Evolutionary conservation across 2,888 invertebrate genomes (phyloP).

Genomic region (Drosophila gaucha): DNA sequence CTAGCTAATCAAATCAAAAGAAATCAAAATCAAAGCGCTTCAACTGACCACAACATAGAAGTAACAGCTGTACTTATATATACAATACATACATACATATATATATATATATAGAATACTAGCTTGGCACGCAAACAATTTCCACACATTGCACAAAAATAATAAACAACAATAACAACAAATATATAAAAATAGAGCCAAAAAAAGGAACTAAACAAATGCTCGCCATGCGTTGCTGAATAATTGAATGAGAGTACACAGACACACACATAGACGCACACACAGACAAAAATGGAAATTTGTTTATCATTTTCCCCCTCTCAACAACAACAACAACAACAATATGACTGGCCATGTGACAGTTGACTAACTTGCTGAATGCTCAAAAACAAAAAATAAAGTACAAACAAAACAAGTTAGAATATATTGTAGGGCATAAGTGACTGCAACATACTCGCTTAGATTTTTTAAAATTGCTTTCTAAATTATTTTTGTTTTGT

Average conservation of each 20-base stretch:
- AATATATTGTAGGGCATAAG: not conserved
- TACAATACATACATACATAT: not conserved
- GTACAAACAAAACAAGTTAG: slow-evolving; percentile 24
- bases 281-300: slow-evolving; percentile 51
- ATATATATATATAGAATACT: slow-evolving; percentile 23
- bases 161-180: slow-evolving; percentile 58
- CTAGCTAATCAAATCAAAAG: slow-evolving; percentile 47
- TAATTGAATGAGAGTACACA: slow-evolving; percentile 63
- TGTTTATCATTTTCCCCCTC: slow-evolving; percentile 64
- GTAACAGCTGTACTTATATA: slow-evolving; percentile 5
- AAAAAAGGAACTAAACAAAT: slow-evolving; percentile 63
- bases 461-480: too few species aligned
- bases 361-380: slow-evolving; percentile 77
- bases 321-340: slow-evolving; percentile 20
- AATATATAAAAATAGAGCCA: slow-evolving; percentile 16
- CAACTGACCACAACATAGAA: slow-evolving; percentile 36
- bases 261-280: slow-evolving; percentile 10
- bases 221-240: slow-evolving; percentile 47
- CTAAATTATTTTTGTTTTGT: too few species aligned
- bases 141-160: slow-evolving; percentile 79
- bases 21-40: slow-evolving; percentile 45
- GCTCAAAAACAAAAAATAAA: slow-evolving; percentile 22
- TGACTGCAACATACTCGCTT: slow-evolving; percentile 4
- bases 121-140: slow-evolving; percentile 71
- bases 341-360: slow-evolving; percentile 59